Conservation (phyloP, 2,797 vertebrate species). For the Balearica regulorum region DNA sequence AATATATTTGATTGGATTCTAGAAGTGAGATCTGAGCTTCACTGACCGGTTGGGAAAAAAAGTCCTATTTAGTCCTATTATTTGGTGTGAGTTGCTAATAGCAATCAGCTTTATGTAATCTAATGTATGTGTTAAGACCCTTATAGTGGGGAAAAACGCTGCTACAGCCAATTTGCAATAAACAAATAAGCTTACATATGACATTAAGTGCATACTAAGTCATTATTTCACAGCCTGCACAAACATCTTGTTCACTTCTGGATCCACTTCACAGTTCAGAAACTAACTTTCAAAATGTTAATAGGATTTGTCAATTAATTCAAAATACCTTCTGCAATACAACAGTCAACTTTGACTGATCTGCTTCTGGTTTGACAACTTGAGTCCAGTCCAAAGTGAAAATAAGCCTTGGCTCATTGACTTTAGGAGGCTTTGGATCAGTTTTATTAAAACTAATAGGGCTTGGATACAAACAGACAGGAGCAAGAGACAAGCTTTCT, state of each 20-base stretch:
- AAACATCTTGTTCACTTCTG: neutral
- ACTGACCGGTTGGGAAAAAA: neutral
- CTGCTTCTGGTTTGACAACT: neutral
- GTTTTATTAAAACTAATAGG: neutral
- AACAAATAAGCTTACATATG: neutral
- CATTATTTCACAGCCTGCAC: neutral
- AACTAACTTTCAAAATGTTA: neutral
- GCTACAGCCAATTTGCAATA: neutral
- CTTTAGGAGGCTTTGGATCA: neutral
- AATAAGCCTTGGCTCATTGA: neutral
- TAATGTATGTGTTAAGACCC: neutral
- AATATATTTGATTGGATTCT: neutral
- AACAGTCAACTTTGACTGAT: neutral
- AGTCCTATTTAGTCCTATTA: neutral
- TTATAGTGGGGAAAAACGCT: neutral
- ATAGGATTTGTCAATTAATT: neutral
- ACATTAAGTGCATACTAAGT: neutral
- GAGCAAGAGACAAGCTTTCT: neutral
- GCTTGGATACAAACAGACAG: neutral
- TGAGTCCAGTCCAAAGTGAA: neutral
- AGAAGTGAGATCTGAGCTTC: neutral
- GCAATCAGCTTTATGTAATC: neutral
- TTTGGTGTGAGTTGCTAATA: neutral
- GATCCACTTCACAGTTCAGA: neutral
- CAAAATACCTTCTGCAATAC: neutral